These are phyloP conservation scores for Petrocephalus sullivani DNA, from an alignment of 2,797 vertebrate genomes.

Conservation along the genomic window DNA sequence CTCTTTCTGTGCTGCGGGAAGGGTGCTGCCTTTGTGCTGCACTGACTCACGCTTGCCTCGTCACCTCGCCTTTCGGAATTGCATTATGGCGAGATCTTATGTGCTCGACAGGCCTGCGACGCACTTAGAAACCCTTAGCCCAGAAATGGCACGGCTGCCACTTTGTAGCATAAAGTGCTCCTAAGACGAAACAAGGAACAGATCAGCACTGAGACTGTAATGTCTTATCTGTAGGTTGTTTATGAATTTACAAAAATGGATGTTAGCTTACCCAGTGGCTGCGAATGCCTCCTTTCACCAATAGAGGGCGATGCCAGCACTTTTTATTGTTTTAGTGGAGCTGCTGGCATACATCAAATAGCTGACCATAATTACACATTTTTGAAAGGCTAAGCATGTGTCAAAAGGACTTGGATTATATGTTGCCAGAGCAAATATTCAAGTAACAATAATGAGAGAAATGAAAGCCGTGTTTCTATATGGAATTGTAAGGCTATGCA, in stretches of 20 bases:
- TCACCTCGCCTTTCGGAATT: neutral
- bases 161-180: neutral
- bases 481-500: neutral
- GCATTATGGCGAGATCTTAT: neutral
- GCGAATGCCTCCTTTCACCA: constrained; percentile 24
- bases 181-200: neutral
- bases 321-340: neutral
- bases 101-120: neutral
- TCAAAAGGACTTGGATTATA: neutral
- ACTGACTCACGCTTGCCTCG: neutral
- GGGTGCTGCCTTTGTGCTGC: neutral
- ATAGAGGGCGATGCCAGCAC: constrained; percentile 40
- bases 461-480: neutral
- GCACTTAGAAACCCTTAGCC: neutral
- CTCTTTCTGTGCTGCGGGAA: neutral
- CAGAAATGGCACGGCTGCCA: neutral
- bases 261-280: neutral
- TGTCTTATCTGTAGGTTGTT: neutral
- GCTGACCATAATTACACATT: constrained; percentile 10
- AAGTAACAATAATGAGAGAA: neutral
- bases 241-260: neutral
- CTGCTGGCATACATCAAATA: neutral
- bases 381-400: neutral
- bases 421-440: neutral
- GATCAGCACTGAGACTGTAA: neutral